phyloP scores from a whole-genome alignment of 2,797 vertebrate genomes.

The Poeciliopsis presidionis region DNA sequence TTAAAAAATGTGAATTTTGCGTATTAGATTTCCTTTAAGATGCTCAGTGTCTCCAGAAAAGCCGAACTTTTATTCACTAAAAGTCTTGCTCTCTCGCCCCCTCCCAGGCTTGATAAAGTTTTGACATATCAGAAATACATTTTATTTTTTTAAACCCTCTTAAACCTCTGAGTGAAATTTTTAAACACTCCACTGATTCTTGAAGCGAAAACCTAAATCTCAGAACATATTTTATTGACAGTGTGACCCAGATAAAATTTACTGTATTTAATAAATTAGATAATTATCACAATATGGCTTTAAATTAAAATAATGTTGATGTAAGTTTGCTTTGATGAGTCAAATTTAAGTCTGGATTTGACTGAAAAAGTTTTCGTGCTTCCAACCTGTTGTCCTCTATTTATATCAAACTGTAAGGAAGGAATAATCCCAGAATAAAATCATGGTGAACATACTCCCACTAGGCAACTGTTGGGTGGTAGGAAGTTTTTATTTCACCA shows the following conservation, averaged over 20 bases:
- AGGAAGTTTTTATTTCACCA: neutral
- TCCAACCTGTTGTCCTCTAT: neutral
- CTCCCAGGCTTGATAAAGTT: neutral
- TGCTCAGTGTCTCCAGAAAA: neutral
- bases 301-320: neutral
- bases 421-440: neutral
- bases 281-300: neutral
- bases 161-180: neutral
- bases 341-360: neutral
- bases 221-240: neutral
- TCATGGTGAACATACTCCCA: neutral
- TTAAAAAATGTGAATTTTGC: too few species aligned
- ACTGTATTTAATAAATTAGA: neutral
- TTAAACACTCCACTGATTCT: neutral
- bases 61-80: neutral
- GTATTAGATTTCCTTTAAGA: too few species aligned
- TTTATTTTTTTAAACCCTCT: neutral
- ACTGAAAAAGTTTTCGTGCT: neutral
- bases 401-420: neutral
- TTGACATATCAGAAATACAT: neutral
- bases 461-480: neutral
- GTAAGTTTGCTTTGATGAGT: too few species aligned
- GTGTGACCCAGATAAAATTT: neutral
- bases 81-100: neutral
- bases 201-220: neutral